Evolutionary conservation across 2,888 invertebrate genomes (phyloP).

Genomic region (Trichopoda pennipes): DNA sequence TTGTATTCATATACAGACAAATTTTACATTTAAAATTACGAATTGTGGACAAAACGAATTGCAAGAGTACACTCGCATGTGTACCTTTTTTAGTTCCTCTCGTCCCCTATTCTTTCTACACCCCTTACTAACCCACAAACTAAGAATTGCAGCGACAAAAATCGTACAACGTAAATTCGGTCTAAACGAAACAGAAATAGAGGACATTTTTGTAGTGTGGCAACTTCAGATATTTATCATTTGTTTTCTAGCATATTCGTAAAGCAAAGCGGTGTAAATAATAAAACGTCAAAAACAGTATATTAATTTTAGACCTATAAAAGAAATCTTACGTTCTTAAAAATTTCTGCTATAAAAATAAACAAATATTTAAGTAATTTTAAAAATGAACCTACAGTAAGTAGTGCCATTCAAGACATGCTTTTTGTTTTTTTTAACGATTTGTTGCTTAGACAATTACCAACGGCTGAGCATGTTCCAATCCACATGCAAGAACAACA

Average conservation of each 20-base stretch:
- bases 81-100: no score
- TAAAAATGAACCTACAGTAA: constrained; percentile 52
- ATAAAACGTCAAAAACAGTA: constrained; percentile 30
- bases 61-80: no score
- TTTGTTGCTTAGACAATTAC: constrained; percentile 15
- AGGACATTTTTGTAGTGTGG: not conserved
- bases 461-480: constrained; percentile 17
- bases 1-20: no score
- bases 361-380: not conserved
- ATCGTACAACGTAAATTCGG: no score
- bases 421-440: not conserved
- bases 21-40: no score
- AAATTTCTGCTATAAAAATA: not conserved
- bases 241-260: constrained; percentile 51
- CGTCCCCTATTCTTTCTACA: no score
- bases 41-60: no score
- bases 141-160: no score
- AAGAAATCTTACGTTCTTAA: not conserved
- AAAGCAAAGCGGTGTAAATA: constrained; percentile 28
- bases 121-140: no score
- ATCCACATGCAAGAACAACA: constrained; percentile 32
- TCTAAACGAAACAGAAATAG: not conserved
- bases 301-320: constrained; percentile 14
- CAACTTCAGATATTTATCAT: not conserved
- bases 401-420: not conserved